Evolutionary conservation across 2,797 vertebrate genomes (phyloP).

Genomic region (Dendrocincla fuliginosa): DNA sequence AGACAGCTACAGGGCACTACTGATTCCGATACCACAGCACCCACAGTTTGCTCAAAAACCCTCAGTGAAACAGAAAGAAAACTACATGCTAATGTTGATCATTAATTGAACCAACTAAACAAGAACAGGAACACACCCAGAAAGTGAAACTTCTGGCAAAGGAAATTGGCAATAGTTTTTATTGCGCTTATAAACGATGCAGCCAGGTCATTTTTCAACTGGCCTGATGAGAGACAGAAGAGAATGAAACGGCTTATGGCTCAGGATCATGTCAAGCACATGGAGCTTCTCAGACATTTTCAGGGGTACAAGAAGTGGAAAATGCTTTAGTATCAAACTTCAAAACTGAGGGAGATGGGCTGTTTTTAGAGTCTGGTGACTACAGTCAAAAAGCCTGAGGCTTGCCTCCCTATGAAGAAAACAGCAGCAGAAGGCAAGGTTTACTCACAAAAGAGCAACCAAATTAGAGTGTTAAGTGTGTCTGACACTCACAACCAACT

Average conservation of each 20-base stretch:
- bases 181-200: not conserved
- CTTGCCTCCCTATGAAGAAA: not conserved
- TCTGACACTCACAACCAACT: not conserved
- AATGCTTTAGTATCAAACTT: not conserved
- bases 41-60: not conserved
- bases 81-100: not conserved
- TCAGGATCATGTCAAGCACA: slow-evolving; percentile 9
- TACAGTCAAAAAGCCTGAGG: not conserved
- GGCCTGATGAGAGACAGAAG: not conserved
- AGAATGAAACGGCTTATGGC: not conserved
- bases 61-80: not conserved
- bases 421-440: not conserved
- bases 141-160: slow-evolving; percentile 30
- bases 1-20: not conserved
- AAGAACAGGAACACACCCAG: slow-evolving; percentile 28
- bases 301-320: not conserved
- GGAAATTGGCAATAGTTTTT: slow-evolving; percentile 24
- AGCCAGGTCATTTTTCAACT: not conserved
- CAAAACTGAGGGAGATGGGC: not conserved
- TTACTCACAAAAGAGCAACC: not conserved
- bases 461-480: not conserved
- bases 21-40: not conserved
- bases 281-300: not conserved
- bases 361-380: not conserved
- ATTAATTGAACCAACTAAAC: slow-evolving; percentile 8